Conservation (phyloP, 2,113 vertebrate genomes). For the Junco hyemalis region DNA sequence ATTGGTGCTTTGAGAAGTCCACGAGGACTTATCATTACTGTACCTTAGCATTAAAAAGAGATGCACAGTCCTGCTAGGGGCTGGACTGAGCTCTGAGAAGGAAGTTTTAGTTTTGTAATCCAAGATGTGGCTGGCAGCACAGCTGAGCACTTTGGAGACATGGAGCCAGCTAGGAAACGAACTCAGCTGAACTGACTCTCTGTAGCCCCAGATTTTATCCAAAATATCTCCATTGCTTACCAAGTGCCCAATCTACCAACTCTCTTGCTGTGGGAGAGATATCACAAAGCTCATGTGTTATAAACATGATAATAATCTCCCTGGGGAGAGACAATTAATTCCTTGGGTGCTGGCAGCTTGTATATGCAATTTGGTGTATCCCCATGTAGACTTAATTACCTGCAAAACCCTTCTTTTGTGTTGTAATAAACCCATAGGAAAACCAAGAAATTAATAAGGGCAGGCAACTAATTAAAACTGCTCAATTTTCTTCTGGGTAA, state of each 20-base stretch:
- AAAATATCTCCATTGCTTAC: accelerated
- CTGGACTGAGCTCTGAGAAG: not conserved
- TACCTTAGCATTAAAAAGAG: not conserved
- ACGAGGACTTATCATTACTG: not conserved
- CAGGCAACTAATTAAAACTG: not conserved
- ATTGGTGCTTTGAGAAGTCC: not conserved
- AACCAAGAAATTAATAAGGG: not conserved
- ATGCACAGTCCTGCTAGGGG: not conserved
- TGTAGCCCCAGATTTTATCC: not conserved
- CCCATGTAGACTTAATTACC: not conserved
- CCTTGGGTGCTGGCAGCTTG: not conserved
- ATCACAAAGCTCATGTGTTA: not conserved
- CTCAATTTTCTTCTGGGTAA: not conserved
- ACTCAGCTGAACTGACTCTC: not conserved
- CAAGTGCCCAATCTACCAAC: not conserved
- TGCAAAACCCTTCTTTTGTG: not conserved
- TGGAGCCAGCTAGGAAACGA: not conserved
- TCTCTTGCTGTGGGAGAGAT: not conserved
- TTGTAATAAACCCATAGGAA: not conserved
- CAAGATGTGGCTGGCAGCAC: not conserved
- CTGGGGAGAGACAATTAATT: not conserved
- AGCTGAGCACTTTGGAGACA: not conserved
- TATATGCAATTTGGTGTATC: not conserved
- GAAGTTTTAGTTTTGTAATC: not conserved
- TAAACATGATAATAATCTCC: conserved; percentile 8